These are phyloP conservation scores for Haliaeetus albicilla DNA, from an alignment of 2,797 vertebrate genomes.

Conservation along the genomic window DNA sequence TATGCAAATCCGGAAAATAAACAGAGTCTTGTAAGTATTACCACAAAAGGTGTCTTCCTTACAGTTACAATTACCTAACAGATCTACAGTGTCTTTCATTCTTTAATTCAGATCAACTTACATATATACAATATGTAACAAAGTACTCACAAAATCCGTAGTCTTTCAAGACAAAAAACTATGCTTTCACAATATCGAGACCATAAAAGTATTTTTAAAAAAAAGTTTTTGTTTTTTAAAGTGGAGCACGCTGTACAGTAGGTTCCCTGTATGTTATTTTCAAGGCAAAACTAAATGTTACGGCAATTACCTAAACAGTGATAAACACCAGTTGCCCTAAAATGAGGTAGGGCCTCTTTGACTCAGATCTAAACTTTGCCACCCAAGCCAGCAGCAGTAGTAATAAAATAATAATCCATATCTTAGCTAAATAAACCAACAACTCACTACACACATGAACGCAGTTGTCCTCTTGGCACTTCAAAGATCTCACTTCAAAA, in stretches of 20 bases:
- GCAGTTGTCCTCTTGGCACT: constrained; percentile 54
- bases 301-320: constrained; percentile 23
- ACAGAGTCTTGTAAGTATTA: constrained; percentile 38
- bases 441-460: constrained; percentile 11
- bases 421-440: not conserved
- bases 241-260: constrained; percentile 37
- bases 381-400: constrained; percentile 24
- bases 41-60: constrained; percentile 49
- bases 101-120: constrained; percentile 27
- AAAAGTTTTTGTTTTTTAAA: not conserved
- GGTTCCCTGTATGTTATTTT: constrained; percentile 27
- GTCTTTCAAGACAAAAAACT: constrained; percentile 56
- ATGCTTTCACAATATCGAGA: constrained; percentile 35
- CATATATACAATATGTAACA: constrained; percentile 63
- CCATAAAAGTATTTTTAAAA: not conserved
- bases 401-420: not conserved
- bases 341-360: constrained; percentile 52
- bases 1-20: constrained; percentile 59
- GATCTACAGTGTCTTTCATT: constrained; percentile 20
- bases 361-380: constrained; percentile 30
- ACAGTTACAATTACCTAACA: constrained; percentile 1
- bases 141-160: constrained; percentile 59
- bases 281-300: constrained; percentile 63
- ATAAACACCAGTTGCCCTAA: constrained; percentile 45
- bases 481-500: constrained; percentile 47